phyloP scores from a whole-genome alignment of 2,797 vertebrate genomes.

The Cirrhinus mrigala region DNA sequence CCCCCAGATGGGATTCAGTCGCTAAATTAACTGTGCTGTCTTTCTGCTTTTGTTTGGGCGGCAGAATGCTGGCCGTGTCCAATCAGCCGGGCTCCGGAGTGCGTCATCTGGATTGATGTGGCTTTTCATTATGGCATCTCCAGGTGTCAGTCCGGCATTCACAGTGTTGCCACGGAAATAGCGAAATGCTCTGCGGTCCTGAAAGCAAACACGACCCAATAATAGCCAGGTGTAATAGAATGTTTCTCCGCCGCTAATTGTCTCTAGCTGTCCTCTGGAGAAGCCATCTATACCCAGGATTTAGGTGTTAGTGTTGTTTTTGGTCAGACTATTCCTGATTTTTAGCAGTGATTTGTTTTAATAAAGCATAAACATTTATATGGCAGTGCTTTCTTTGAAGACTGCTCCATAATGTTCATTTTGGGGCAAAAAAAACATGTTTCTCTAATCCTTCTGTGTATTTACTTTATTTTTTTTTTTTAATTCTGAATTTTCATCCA shows the following conservation, averaged over 20 bases:
- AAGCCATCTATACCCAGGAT: not conserved
- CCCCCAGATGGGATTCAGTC: conserved; percentile 45
- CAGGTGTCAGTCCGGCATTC: conserved; percentile 59
- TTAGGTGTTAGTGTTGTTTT: not conserved
- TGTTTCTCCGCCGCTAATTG: conserved; percentile 37
- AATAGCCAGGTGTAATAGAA: conserved; percentile 47
- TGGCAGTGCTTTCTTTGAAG: not conserved
- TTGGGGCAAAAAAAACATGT: not conserved
- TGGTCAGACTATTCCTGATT: not conserved
- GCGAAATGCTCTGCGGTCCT: conserved; percentile 32
- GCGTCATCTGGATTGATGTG: conserved; percentile 57
- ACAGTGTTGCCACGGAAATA: conserved; percentile 40
- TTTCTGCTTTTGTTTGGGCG: conserved; percentile 51
- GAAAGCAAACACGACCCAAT: conserved; percentile 51
- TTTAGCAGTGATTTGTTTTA: not conserved
- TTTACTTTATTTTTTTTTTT: no score
- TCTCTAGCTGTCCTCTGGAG: conserved; percentile 20
- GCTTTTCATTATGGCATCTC: conserved; percentile 60
- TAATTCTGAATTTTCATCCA: not conserved
- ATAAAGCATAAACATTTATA: not conserved
- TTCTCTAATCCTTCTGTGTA: not conserved
- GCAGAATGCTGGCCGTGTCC: conserved; percentile 45
- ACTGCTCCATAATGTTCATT: not conserved
- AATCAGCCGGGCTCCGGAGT: conserved; percentile 46
- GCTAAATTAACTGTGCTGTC: conserved; percentile 54